Evolutionary conservation across 2,888 invertebrate genomes (phyloP).

Genomic region (Synergus gifuensis): DNA sequence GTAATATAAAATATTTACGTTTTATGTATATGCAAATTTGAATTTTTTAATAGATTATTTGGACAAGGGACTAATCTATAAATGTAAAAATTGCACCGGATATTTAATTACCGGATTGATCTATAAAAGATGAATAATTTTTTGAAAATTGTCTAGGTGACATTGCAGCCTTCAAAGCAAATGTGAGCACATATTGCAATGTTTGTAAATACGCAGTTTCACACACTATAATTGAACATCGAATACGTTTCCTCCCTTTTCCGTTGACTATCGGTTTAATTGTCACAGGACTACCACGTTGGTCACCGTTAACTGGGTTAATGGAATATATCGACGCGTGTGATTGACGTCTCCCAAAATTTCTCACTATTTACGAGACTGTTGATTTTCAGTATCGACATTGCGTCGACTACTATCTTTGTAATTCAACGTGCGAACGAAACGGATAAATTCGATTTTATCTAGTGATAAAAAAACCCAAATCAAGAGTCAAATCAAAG

Average conservation of each 20-base stretch:
- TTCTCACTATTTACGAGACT: slow-evolving; percentile 45
- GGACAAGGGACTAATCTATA: too few species aligned
- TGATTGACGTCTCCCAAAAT: slow-evolving; percentile 37
- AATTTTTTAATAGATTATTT: too few species aligned
- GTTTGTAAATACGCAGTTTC: slow-evolving; percentile 3
- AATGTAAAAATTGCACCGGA: too few species aligned
- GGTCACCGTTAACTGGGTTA: slow-evolving; percentile 59
- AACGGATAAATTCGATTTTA: slow-evolving; percentile 35
- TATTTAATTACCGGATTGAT: too few species aligned
- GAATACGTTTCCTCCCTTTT: slow-evolving; percentile 57
- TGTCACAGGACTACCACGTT: slow-evolving; percentile 56
- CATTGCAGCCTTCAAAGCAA: neutral
- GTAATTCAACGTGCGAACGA: neutral
- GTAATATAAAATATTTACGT: neutral
- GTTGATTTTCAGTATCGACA: slow-evolving; percentile 44
- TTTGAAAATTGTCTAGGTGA: neutral
- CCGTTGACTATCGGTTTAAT: slow-evolving; percentile 48
- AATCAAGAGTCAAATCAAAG: slow-evolving; percentile 22
- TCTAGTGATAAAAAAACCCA: neutral
- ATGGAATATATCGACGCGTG: slow-evolving; percentile 51
- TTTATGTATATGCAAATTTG: neutral
- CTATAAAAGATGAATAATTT: too few species aligned
- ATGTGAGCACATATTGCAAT: neutral
- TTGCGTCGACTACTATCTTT: slow-evolving; percentile 20
- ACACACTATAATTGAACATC: slow-evolving; percentile 59